Percentiles rank a stretch among this genome's conserved stretches.
These are phyloP conservation scores for Muntiacus muntjak DNA, from an alignment of 2,113 vertebrate species.

Conservation along the genomic window DNA sequence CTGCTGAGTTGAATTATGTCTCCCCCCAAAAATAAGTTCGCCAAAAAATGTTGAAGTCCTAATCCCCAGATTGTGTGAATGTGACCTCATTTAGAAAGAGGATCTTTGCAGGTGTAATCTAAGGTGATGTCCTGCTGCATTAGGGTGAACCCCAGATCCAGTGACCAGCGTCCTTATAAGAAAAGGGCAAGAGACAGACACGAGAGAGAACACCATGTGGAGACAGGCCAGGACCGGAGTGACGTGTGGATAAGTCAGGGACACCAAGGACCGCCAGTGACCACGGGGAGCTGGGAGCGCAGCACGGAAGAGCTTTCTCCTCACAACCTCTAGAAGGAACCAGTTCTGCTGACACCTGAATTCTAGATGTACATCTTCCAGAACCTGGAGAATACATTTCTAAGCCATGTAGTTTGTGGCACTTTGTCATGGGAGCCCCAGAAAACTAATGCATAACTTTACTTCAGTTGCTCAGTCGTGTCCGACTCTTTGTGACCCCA, in stretches of 20 bases:
- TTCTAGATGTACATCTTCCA: not conserved
- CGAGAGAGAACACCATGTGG: accelerated
- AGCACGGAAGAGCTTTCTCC: not conserved
- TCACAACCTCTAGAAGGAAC: not conserved
- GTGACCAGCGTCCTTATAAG: not conserved
- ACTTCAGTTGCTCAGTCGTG: not conserved
- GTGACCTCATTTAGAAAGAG: not conserved
- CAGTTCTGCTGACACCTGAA: not conserved
- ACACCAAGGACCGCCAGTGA: not conserved
- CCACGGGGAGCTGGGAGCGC: not conserved
- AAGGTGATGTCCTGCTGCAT: not conserved
- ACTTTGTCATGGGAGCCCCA: not conserved
- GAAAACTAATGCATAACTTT: not conserved
- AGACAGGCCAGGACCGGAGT: not conserved
- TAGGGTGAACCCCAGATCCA: not conserved
- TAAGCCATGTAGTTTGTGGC: not conserved
- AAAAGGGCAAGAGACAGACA: not conserved
- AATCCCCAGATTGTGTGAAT: not conserved
- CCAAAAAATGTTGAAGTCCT: not conserved
- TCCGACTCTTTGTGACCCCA: accelerated
- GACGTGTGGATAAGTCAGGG: accelerated
- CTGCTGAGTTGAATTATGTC: not conserved
- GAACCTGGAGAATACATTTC: not conserved
- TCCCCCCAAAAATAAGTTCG: not conserved
- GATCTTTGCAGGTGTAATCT: not conserved